Evolutionary conservation across 2,113 vertebrate genomes (phyloP).

Genomic region (Pterophyllum scalare): DNA sequence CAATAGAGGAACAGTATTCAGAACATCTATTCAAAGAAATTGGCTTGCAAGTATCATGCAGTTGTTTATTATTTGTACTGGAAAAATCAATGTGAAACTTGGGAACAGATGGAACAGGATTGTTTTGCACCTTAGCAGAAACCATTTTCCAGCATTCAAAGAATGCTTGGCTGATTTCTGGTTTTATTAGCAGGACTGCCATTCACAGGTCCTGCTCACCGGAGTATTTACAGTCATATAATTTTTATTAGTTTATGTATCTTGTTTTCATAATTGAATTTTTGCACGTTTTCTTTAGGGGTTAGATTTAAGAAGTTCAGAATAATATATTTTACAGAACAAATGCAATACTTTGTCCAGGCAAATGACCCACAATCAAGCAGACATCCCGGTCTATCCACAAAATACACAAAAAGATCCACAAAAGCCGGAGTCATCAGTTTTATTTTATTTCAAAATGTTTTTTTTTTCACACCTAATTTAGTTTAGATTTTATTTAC

Average conservation of each 20-base stretch:
- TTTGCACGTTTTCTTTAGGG: too few relatives aligned
- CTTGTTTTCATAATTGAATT: not conserved
- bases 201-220: constrained; percentile 7
- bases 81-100: constrained; percentile 61
- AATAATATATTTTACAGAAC: not conserved
- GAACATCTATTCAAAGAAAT: constrained; percentile 32
- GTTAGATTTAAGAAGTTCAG: not conserved
- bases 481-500: not conserved
- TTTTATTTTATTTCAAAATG: too few relatives aligned
- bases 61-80: constrained; percentile 37
- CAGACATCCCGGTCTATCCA: not conserved
- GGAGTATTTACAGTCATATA: not conserved
- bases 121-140: constrained; percentile 48
- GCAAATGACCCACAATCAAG: not conserved
- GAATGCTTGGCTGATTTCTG: constrained; percentile 39
- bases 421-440: not conserved
- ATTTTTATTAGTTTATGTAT: not conserved
- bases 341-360: not conserved
- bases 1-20: constrained; percentile 45
- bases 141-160: constrained; percentile 29
- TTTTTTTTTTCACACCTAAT: not conserved
- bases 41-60: constrained; percentile 33
- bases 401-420: not conserved
- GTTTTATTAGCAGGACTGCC: constrained; percentile 55
- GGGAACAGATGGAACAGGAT: constrained; percentile 44